Evolutionary conservation across 2,113 vertebrate species (phyloP).

Genomic region (Polyodon spathula): DNA sequence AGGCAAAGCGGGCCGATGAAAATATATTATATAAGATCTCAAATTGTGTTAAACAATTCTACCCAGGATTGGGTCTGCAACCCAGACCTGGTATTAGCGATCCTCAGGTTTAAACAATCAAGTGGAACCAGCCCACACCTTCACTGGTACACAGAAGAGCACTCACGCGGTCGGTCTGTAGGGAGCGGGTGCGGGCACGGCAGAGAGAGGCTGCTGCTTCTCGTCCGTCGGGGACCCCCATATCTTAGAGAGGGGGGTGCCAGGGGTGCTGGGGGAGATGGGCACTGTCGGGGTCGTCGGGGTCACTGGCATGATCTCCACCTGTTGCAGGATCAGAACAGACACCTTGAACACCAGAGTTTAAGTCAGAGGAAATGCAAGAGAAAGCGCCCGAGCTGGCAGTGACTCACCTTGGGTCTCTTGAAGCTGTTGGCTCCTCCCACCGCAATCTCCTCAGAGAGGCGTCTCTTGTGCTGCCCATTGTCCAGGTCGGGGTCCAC

Average conservation of each 20-base stretch:
- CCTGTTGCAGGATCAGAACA: conserved; percentile 35
- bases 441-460: conserved; percentile 70
- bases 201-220: conserved; percentile 60
- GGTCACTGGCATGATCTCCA: conserved; percentile 49
- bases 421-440: conserved; percentile 69
- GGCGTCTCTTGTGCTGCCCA: conserved; percentile 73
- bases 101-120: too few species aligned
- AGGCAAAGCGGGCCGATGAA: too few species aligned
- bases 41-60: too few species aligned
- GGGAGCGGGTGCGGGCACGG: conserved; percentile 42
- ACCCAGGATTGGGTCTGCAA: too few species aligned
- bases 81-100: too few species aligned
- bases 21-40: too few species aligned
- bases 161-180: conserved; percentile 82
- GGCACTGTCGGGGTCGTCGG: conserved; percentile 68
- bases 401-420: conserved; percentile 62
- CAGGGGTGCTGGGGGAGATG: conserved; percentile 77
- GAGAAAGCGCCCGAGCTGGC: too few species aligned
- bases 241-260: conserved; percentile 63
- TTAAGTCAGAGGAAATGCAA: too few species aligned
- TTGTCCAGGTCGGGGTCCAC: conserved; percentile 55
- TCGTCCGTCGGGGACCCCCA: conserved; percentile 74
- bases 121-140: too few species aligned
- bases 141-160: too few species aligned
- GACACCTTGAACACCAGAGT: not conserved